phyloP scores from a whole-genome alignment of 2,888 invertebrate species.

The Plagodis dolabraria region DNA sequence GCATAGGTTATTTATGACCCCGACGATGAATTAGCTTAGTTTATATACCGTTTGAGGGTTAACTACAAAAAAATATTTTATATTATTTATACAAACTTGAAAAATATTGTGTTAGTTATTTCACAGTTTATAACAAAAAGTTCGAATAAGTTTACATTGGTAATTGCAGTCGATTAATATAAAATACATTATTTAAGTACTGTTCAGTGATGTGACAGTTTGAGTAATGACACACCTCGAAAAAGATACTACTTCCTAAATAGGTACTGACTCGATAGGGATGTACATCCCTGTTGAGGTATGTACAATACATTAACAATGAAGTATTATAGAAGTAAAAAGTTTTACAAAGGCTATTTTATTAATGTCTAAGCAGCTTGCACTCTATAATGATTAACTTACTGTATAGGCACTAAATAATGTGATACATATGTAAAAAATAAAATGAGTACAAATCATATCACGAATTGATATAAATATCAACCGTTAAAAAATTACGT shows the following conservation, averaged over 20 bases:
- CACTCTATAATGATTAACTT: too few relatives aligned
- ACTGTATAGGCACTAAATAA: too few relatives aligned
- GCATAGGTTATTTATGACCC: constrained; percentile 72
- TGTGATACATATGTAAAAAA: too few relatives aligned
- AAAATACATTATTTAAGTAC: constrained; percentile 16
- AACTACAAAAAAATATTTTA: constrained; percentile 71
- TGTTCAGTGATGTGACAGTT: constrained; percentile 19
- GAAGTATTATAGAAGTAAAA: not conserved
- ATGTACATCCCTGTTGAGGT: not conserved
- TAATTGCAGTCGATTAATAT: constrained; percentile 17
- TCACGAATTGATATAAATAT: too few relatives aligned
- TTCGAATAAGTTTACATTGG: constrained; percentile 9
- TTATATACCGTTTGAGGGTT: constrained; percentile 67
- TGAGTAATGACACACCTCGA: constrained; percentile 29
- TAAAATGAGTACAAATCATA: too few relatives aligned
- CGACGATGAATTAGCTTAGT: constrained; percentile 68
- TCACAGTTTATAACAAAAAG: constrained; percentile 9
- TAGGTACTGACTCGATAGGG: too few relatives aligned
- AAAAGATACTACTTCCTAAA: constrained; percentile 23
- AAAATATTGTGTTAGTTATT: constrained; percentile 42
- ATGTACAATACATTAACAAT: not conserved
- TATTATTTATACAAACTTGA: constrained; percentile 48
- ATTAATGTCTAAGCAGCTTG: not conserved
- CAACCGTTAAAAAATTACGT: too few relatives aligned
- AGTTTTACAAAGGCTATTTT: not conserved